Conservation (phyloP, 2,888 invertebrate genomes). For the Caenorhabditis plicata region DNA sequence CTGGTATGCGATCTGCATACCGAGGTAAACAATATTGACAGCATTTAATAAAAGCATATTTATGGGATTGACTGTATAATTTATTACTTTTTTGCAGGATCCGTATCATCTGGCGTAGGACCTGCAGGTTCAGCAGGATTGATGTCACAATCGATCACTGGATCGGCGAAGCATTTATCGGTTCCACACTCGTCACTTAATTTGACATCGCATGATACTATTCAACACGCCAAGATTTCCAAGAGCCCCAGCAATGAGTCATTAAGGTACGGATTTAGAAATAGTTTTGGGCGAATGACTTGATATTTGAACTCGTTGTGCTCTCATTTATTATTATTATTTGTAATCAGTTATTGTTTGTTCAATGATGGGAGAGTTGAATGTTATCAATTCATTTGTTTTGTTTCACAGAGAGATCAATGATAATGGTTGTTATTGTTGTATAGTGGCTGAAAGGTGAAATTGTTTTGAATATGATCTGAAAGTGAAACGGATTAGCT, state of each 20-base stretch:
- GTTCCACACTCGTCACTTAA: constrained; percentile 49
- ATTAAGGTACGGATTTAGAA: constrained; percentile 46
- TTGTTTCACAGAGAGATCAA: no score
- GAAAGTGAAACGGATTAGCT: no score
- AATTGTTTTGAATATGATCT: no score
- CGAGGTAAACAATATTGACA: constrained; percentile 15
- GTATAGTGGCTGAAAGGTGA: no score
- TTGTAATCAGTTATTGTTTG: no score
- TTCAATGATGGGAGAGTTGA: no score
- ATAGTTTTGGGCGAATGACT: constrained; percentile 3
- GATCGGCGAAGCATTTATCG: constrained; percentile 44
- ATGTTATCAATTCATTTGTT: no score
- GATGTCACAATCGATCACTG: constrained; percentile 34
- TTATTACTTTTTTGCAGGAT: constrained; percentile 29
- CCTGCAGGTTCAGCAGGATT: constrained; percentile 28
- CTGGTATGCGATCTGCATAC: constrained; percentile 20
- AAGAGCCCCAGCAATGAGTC: constrained; percentile 58
- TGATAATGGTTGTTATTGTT: no score
- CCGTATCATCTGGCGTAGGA: constrained; percentile 36
- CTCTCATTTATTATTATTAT: constrained; percentile 6
- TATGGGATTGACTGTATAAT: no score
- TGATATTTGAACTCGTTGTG: constrained; percentile 12
- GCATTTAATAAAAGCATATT: no score
- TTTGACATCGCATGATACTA: constrained; percentile 23
- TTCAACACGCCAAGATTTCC: constrained; percentile 44